A percentile compares a stretch with the other conserved stretches of the same genome.
These are phyloP conservation scores for Cheilosia grossa DNA, from an alignment of 2,888 invertebrate genomes.

Conservation along the genomic window DNA sequence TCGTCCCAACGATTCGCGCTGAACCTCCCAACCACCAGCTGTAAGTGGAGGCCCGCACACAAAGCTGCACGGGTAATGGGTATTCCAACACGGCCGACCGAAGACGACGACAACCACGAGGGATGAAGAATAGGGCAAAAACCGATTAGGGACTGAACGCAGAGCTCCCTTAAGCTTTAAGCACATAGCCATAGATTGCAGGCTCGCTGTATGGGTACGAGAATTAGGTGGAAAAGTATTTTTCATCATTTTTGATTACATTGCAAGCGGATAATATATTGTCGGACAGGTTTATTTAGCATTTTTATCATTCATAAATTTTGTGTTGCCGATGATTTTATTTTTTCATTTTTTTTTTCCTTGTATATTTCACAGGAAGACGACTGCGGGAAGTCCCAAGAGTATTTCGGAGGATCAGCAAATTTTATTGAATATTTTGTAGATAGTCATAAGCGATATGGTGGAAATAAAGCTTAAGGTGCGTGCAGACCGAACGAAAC, in stretches of 20 bases:
- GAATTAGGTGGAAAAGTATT: conserved; percentile 71
- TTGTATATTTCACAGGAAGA: neutral
- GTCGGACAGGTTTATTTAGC: conserved; percentile 44
- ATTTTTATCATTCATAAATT: conserved; percentile 35
- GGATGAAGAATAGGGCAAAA: conserved; percentile 61
- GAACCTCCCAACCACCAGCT: conserved; percentile 27
- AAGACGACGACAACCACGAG: conserved; percentile 34
- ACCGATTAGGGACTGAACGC: conserved; percentile 66
- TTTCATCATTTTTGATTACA: conserved; percentile 74
- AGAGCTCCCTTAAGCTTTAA: conserved; percentile 55
- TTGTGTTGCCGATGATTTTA: conserved; percentile 43
- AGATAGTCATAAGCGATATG: neutral
- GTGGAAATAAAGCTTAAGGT: neutral
- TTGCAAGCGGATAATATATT: conserved; percentile 67
- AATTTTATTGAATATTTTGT: neutral
- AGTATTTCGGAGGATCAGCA: conserved; percentile 23
- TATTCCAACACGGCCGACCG: conserved; percentile 6
- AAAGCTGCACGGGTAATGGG: conserved; percentile 9
- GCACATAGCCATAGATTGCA: conserved; percentile 54
- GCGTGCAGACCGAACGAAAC: no score
- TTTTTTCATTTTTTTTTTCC: neutral
- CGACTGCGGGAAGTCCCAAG: neutral
- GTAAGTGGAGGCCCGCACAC: conserved; percentile 47
- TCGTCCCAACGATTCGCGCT: conserved; percentile 45
- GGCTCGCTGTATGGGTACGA: conserved; percentile 51